These are phyloP conservation scores for Oncorhynchus masou DNA, from an alignment of 2,113 vertebrate genomes.

Conservation along the genomic window DNA sequence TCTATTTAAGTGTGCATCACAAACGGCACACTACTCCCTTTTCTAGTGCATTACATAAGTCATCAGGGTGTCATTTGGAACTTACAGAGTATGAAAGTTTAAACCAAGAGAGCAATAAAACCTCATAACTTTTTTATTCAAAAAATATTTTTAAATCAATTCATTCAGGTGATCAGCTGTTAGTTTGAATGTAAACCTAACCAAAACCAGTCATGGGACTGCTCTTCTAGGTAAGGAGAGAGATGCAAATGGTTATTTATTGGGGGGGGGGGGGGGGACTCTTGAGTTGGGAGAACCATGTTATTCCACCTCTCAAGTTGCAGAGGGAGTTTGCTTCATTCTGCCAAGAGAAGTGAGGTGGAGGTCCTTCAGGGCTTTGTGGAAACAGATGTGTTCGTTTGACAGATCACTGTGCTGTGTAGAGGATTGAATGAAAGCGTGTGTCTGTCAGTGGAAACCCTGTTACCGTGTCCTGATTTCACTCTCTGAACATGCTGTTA, in stretches of 20 bases:
- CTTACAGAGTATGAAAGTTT: too few relatives aligned
- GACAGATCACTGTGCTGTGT: not conserved
- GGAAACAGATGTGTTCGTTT: not conserved
- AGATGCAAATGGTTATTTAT: not conserved
- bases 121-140: not conserved
- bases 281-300: not conserved
- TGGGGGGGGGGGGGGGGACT: too few relatives aligned
- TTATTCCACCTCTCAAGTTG: too few relatives aligned
- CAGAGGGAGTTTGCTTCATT: too few relatives aligned
- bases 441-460: constrained; percentile 49
- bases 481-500: constrained; percentile 58
- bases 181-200: not conserved
- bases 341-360: too few relatives aligned
- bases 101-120: too few relatives aligned
- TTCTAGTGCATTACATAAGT: too few relatives aligned
- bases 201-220: not conserved
- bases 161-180: not conserved
- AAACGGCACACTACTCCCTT: too few relatives aligned
- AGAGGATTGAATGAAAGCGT: not conserved
- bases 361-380: not conserved
- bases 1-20: too few relatives aligned
- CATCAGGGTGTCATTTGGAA: too few relatives aligned
- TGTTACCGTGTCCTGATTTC: constrained; percentile 58
- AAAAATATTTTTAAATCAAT: not conserved
- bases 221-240: not conserved